Evolutionary conservation across 2,113 vertebrate species (phyloP).

Genomic region (Balaeniceps rex): DNA sequence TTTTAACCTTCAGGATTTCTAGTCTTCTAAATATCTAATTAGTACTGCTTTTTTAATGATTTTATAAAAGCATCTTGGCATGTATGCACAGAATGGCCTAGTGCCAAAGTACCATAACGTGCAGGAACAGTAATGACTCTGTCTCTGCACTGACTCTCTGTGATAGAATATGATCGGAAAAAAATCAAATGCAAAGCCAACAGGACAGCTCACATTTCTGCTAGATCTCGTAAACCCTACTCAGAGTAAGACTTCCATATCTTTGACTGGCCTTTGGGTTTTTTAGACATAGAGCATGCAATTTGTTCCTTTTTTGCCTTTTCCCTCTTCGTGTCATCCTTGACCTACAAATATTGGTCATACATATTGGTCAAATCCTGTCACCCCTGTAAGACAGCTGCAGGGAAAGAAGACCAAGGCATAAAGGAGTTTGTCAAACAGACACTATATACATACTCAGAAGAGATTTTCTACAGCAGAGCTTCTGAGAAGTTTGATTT

Average conservation of each 20-base stretch:
- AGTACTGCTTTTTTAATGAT: slow-evolving; percentile 54
- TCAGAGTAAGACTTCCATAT: background rate
- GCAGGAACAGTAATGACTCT: slow-evolving; percentile 27
- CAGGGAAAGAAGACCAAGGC: background rate
- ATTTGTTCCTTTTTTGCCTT: background rate
- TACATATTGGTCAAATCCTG: background rate
- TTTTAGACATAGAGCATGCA: background rate
- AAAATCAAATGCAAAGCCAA: background rate
- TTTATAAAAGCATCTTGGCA: slow-evolving; percentile 68
- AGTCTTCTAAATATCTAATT: slow-evolving; percentile 49
- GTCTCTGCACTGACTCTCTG: background rate
- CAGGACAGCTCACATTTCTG: background rate
- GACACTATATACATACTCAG: background rate
- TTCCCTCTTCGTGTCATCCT: background rate
- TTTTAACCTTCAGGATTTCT: slow-evolving; percentile 48
- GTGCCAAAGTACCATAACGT: slow-evolving; percentile 41
- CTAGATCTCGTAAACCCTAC: background rate
- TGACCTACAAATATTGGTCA: background rate
- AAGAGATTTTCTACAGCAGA: background rate
- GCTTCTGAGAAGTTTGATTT: background rate
- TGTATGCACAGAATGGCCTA: slow-evolving; percentile 16
- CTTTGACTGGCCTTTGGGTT: background rate
- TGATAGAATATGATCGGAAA: background rate
- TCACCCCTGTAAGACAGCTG: background rate
- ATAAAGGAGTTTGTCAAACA: background rate